Percentiles rank a stretch among this genome's conserved stretches.
These are phyloP conservation scores for Gyrodactylus bullatarudis DNA, from an alignment of 1,140 invertebrate species.

Conservation along the genomic window DNA sequence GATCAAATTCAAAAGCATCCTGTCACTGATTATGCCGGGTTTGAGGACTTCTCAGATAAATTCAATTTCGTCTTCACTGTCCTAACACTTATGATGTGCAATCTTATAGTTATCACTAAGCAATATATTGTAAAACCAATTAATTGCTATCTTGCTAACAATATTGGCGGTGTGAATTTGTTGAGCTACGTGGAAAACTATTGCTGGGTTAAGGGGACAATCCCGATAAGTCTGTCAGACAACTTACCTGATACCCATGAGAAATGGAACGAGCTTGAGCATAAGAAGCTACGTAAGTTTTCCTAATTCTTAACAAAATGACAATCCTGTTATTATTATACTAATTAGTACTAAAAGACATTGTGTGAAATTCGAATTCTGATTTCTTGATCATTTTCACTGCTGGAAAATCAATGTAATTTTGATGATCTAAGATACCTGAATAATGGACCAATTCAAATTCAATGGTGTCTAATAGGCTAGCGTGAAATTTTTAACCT, in stretches of 20 bases:
- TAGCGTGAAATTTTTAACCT: no score
- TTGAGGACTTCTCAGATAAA: conserved; percentile 5
- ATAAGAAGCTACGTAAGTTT: background rate
- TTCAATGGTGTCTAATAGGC: no score
- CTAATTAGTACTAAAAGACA: no score
- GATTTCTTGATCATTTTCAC: no score
- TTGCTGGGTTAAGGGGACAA: conserved; percentile 14
- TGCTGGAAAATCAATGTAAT: no score
- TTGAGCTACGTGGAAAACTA: conserved; percentile 13
- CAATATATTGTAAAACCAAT: conserved; percentile 1
- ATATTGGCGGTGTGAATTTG: background rate
- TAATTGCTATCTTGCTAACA: background rate
- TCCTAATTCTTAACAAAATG: no score
- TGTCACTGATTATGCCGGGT: background rate
- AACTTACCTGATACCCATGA: background rate
- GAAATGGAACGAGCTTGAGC: background rate
- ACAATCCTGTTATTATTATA: no score
- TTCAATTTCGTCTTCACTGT: background rate
- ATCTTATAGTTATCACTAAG: background rate
- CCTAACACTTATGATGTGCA: background rate
- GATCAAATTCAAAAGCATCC: background rate
- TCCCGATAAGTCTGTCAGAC: background rate
- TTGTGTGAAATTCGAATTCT: no score
- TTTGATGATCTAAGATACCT: no score
- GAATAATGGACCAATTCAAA: no score